Conservation (phyloP, 2,888 invertebrate genomes). For the Allolobophora icterica region DNA sequence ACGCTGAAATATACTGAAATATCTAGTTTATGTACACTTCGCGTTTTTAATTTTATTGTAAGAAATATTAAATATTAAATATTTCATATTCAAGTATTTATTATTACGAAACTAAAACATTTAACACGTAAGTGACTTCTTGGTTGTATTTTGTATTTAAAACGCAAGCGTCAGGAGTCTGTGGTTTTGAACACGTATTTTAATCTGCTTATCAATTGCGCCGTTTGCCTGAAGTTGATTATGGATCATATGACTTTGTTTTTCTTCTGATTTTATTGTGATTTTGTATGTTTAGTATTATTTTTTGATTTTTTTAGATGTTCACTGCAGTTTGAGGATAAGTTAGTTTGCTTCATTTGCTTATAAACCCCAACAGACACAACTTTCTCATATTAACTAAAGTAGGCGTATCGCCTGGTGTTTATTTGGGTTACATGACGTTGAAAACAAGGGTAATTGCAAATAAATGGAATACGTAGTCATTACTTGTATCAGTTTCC, state of each 20-base stretch:
- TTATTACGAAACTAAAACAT: neutral
- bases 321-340: neutral
- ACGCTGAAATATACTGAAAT: neutral
- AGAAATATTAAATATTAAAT: too few species aligned
- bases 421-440: neutral
- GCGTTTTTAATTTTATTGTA: neutral
- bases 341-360: neutral
- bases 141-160: too few species aligned
- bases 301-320: neutral
- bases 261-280: slow-evolving; percentile 11
- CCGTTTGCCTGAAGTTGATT: neutral
- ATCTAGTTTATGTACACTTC: neutral
- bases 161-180: too few species aligned
- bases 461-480: neutral
- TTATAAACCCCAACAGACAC: neutral
- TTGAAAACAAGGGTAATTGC: neutral
- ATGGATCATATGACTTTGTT: slow-evolving; percentile 4
- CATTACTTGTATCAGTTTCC: neutral
- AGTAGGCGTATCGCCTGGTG: slow-evolving; percentile 17
- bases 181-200: too few species aligned
- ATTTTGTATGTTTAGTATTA: neutral
- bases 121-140: neutral
- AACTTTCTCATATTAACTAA: neutral
- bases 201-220: too few species aligned
- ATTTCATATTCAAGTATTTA: neutral